Percentiles rank a stretch among this genome's conserved stretches.
These are phyloP conservation scores for Agrilus biguttatus DNA, from an alignment of 2,888 invertebrate species.

Conservation along the genomic window DNA sequence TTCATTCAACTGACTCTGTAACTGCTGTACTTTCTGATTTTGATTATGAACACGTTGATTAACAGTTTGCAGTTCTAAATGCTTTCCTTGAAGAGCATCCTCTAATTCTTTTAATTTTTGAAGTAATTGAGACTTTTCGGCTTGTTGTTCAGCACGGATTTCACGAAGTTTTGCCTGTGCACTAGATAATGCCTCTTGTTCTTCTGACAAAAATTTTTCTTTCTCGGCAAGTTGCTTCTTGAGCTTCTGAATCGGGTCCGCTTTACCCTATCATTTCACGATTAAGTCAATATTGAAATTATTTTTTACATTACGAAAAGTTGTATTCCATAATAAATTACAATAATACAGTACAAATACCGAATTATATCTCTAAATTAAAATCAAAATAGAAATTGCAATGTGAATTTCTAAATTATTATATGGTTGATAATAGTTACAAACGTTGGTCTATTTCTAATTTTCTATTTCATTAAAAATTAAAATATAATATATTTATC, in stretches of 20 bases:
- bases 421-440: too few relatives aligned
- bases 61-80: slow-evolving; percentile 46
- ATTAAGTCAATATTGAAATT: neutral
- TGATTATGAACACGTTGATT: slow-evolving; percentile 42
- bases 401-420: too few relatives aligned
- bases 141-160: slow-evolving; percentile 51
- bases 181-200: slow-evolving; percentile 59
- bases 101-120: slow-evolving; percentile 44
- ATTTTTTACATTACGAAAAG: too few relatives aligned
- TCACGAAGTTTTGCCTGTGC: slow-evolving; percentile 69
- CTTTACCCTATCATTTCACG: slow-evolving; percentile 43
- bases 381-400: neutral
- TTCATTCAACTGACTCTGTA: slow-evolving; percentile 45
- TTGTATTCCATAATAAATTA: too few relatives aligned
- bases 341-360: too few relatives aligned
- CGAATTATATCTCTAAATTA: neutral
- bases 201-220: slow-evolving; percentile 60
- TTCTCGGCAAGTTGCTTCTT: slow-evolving; percentile 82
- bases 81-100: slow-evolving; percentile 31
- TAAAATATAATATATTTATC: too few relatives aligned
- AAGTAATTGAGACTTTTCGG: slow-evolving; percentile 46
- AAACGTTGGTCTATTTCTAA: too few relatives aligned
- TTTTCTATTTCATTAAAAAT: too few relatives aligned
- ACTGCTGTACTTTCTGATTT: slow-evolving; percentile 43
- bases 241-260: slow-evolving; percentile 72